Conservation (phyloP, 1,140 invertebrate genomes). For the Formica selysi region DNA sequence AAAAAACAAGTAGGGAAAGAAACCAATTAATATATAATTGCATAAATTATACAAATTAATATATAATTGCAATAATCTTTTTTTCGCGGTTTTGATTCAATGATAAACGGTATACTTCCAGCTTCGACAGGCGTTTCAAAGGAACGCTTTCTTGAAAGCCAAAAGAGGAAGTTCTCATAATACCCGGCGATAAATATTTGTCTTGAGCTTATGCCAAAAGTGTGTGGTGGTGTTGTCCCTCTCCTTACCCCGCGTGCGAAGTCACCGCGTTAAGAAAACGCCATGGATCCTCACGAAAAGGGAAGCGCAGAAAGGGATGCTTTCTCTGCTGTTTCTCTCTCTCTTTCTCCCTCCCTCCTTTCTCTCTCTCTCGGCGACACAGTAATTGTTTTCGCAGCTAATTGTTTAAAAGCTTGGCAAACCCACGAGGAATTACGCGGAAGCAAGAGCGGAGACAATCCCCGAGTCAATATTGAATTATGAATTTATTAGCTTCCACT, state of each 20-base stretch:
- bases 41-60: not conserved
- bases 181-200: conserved; percentile 80
- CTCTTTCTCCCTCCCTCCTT: too few species aligned
- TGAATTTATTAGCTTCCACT: conserved; percentile 81
- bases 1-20: not conserved
- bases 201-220: conserved; percentile 75
- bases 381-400: conserved; percentile 82
- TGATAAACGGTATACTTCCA: conserved; percentile 53
- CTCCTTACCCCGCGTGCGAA: conserved; percentile 27
- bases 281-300: conserved; percentile 63
- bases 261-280: conserved; percentile 73
- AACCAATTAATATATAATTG: not conserved
- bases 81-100: conserved; percentile 22
- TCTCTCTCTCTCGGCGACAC: conserved; percentile 44
- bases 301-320: conserved; percentile 62
- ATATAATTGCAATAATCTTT: not conserved
- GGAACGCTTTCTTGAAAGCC: conserved; percentile 42
- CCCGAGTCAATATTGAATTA: conserved; percentile 84
- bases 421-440: conserved; percentile 75
- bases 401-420: conserved; percentile 84
- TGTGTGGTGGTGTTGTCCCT: conserved; percentile 63
- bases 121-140: conserved; percentile 4
- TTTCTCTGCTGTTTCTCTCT: too few species aligned
- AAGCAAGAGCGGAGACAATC: conserved; percentile 76
- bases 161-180: conserved; percentile 74